Percentiles rank a stretch among this genome's conserved stretches.
These are phyloP conservation scores for Parotocinclus haroldoi DNA, from an alignment of 2,797 vertebrate genomes.

Conservation along the genomic window DNA sequence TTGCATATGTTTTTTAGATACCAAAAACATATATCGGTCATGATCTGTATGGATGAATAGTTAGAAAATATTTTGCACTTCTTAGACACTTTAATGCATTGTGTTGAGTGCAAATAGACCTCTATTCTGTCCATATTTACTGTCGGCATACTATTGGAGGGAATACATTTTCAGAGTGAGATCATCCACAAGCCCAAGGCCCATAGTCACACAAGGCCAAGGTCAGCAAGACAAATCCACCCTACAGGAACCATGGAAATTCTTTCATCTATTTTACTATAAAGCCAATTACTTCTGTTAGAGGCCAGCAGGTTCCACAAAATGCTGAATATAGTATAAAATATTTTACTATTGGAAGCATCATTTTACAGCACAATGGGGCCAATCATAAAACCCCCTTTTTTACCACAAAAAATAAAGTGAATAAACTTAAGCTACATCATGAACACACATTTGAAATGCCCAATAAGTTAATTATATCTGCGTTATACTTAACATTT, in stretches of 20 bases:
- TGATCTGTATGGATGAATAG: too few species aligned
- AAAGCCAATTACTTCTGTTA: conserved; percentile 28
- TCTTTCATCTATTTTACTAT: conserved; percentile 44
- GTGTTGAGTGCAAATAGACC: too few species aligned
- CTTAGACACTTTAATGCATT: too few species aligned
- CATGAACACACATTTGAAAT: too few species aligned
- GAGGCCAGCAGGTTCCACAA: conserved; percentile 18
- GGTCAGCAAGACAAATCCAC: conserved; percentile 27
- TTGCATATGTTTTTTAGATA: too few species aligned
- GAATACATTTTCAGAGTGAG: conserved; percentile 22
- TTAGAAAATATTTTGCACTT: too few species aligned
- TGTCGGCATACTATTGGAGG: background rate
- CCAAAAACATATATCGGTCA: too few species aligned
- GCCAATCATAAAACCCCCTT: conserved; percentile 19
- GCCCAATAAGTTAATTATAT: too few species aligned
- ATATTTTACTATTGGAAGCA: conserved; percentile 26
- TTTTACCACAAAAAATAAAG: background rate
- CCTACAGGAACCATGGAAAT: conserved; percentile 9
- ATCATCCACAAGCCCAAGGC: conserved; percentile 1
- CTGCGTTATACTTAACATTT: too few species aligned
- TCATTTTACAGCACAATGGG: conserved; percentile 16
- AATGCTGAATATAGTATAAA: conserved; percentile 15
- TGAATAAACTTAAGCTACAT: background rate
- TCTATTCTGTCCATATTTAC: too few species aligned
- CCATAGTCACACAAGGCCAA: too few species aligned